These are phyloP conservation scores for Andrena camellia DNA, from an alignment of 2,888 invertebrate genomes.

Conservation along the genomic window DNA sequence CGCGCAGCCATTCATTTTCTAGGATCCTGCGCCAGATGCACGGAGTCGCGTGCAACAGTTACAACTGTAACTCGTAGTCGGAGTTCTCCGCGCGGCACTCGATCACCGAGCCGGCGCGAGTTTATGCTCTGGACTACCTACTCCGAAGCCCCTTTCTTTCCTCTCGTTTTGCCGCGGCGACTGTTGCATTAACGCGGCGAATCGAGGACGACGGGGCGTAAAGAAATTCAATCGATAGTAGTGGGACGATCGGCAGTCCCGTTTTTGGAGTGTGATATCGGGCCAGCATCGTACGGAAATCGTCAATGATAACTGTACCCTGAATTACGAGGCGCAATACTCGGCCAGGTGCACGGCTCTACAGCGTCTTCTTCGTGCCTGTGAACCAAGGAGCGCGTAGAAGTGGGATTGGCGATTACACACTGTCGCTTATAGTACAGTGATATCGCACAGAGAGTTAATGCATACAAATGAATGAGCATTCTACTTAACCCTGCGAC, in stretches of 20 bases:
- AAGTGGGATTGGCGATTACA: too few relatives aligned
- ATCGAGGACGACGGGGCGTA: conserved; percentile 19
- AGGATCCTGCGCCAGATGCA: conserved; percentile 24
- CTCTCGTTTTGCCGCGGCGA: neutral
- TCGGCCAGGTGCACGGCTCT: neutral
- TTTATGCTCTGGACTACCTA: neutral
- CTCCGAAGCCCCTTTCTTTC: neutral
- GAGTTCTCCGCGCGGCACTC: neutral
- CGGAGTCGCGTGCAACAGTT: conserved; percentile 37
- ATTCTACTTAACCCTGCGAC: too few relatives aligned
- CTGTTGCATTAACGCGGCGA: neutral
- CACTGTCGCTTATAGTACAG: too few relatives aligned
- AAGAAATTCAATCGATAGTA: conserved; percentile 24
- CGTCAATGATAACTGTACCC: neutral
- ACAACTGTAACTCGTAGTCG: conserved; percentile 47
- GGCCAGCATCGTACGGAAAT: neutral
- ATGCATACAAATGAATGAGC: too few relatives aligned
- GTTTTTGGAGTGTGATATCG: conserved; percentile 22
- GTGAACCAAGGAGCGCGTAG: neutral
- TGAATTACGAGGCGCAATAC: neutral
- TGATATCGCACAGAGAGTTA: too few relatives aligned
- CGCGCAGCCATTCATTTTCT: conserved; percentile 36
- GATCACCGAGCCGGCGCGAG: conserved; percentile 2
- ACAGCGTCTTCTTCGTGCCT: neutral
- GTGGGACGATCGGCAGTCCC: neutral